Evolutionary conservation across 2,113 vertebrate species (phyloP).

Genomic region (Rissa tridactyla): DNA sequence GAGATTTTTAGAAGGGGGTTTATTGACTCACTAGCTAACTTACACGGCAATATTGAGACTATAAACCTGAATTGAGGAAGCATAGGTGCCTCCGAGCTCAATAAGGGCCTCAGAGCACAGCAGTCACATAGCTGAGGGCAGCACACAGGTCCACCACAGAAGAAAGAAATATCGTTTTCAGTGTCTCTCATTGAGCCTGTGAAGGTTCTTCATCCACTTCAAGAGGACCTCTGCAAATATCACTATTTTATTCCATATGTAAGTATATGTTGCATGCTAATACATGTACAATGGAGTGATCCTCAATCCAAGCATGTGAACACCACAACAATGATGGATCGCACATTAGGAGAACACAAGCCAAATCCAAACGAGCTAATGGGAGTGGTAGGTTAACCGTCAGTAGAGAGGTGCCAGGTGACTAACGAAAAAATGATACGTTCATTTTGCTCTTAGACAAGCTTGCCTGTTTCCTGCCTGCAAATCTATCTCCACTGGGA

Average conservation of each 20-base stretch:
- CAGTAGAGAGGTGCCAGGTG: too few relatives aligned
- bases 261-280: not conserved
- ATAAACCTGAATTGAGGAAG: not conserved
- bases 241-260: accelerated
- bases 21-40: not conserved
- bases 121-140: accelerated
- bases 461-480: not conserved
- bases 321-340: not conserved
- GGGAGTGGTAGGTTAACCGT: not conserved
- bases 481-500: not conserved
- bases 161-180: not conserved
- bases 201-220: not conserved
- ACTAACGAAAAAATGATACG: accelerated
- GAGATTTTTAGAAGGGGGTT: not conserved
- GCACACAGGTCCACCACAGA: not conserved
- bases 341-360: accelerated
- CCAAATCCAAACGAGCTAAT: not conserved
- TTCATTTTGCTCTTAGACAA: not conserved
- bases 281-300: not conserved
- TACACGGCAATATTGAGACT: not conserved
- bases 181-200: not conserved
- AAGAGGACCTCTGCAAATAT: not conserved
- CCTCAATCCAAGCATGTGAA: not conserved
- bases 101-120: not conserved
- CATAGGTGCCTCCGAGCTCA: not conserved